phyloP scores from a whole-genome alignment of 2,888 invertebrate genomes.

The Omphaloscelis lunosa region DNA sequence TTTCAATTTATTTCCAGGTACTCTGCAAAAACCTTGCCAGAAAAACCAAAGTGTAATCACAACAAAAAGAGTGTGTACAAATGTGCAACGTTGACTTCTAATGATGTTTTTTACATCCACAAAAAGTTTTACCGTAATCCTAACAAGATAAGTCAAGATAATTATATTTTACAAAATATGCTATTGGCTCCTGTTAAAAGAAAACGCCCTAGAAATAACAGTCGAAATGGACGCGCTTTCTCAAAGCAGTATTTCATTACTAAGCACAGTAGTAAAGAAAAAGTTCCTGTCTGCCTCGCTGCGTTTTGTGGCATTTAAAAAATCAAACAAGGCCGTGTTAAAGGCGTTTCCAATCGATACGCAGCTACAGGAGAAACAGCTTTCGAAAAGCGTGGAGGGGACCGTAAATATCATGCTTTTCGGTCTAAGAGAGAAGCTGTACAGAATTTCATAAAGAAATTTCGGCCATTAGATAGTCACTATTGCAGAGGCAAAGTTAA shows the following conservation, averaged over 20 bases:
- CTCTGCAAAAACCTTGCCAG: slow-evolving; percentile 49
- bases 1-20: slow-evolving; percentile 41
- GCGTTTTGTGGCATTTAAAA: slow-evolving; percentile 56
- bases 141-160: slow-evolving; percentile 50
- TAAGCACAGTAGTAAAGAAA: slow-evolving; percentile 48
- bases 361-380: slow-evolving; percentile 46
- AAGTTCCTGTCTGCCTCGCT: slow-evolving; percentile 50
- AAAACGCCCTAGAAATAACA: slow-evolving; percentile 47
- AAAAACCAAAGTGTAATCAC: slow-evolving; percentile 38
- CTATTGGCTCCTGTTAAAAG: slow-evolving; percentile 43
- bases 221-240: slow-evolving; percentile 39
- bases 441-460: slow-evolving; percentile 58
- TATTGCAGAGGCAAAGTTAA: slow-evolving; percentile 60
- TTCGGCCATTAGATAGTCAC: slow-evolving; percentile 58
- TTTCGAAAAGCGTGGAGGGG: slow-evolving; percentile 55
- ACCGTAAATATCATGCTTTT: slow-evolving; percentile 53
- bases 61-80: slow-evolving; percentile 42
- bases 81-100: slow-evolving; percentile 45
- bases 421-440: slow-evolving; percentile 56
- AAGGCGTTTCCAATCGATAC: slow-evolving; percentile 55
- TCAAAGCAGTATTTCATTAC: slow-evolving; percentile 52
- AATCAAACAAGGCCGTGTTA: slow-evolving; percentile 57
- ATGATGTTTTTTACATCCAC: slow-evolving; percentile 49
- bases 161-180: slow-evolving; percentile 52
- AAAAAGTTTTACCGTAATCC: slow-evolving; percentile 48